These are phyloP conservation scores for Labia minor DNA, from an alignment of 2,888 invertebrate genomes.

Conservation along the genomic window DNA sequence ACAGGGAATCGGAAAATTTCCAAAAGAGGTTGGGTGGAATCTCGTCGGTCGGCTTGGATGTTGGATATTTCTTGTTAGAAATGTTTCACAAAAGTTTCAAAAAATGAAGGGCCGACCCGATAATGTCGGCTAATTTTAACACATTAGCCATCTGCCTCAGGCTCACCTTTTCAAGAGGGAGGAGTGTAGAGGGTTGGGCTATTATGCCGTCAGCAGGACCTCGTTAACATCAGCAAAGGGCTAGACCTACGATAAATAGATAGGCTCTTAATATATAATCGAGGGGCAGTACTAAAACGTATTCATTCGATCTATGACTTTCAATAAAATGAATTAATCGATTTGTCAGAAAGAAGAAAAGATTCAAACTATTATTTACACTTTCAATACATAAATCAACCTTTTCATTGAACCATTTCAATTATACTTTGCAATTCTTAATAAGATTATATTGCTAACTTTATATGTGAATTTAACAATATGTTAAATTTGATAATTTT, in stretches of 20 bases:
- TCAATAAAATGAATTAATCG: no score
- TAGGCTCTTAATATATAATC: background rate
- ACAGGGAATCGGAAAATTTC: background rate
- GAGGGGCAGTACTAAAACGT: background rate
- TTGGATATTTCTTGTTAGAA: background rate
- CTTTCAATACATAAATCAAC: no score
- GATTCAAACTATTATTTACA: no score
- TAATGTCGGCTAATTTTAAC: constrained; percentile 7
- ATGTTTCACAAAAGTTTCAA: background rate
- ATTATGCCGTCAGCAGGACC: background rate
- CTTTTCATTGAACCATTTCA: no score
- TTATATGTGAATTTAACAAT: no score
- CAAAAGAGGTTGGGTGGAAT: background rate
- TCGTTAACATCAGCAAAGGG: background rate
- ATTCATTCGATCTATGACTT: no score
- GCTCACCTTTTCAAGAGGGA: background rate
- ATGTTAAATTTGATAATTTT: no score
- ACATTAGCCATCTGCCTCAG: background rate
- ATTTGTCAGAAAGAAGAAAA: no score
- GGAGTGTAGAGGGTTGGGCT: background rate
- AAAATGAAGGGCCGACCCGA: background rate
- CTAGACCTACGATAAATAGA: background rate
- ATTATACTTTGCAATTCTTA: no score
- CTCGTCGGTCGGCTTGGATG: background rate
- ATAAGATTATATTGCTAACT: no score